These are phyloP conservation scores for Dasysyrphus tricinctus DNA, from an alignment of 2,888 invertebrate genomes.

Conservation along the genomic window DNA sequence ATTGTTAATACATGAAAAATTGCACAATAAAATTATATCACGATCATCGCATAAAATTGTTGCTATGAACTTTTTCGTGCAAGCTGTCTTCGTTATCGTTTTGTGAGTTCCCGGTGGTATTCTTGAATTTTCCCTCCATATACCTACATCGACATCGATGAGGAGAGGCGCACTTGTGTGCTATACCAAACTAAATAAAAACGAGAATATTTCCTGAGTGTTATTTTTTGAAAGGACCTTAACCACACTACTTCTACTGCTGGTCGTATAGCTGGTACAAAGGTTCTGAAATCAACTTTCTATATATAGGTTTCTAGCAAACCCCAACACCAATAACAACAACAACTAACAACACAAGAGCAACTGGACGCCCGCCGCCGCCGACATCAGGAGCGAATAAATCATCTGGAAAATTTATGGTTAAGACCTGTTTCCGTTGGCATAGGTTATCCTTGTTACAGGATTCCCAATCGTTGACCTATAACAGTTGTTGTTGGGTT, in stretches of 20 bases:
- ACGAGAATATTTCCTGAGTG: conserved; percentile 18
- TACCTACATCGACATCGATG: conserved; percentile 1
- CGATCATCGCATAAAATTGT: conserved; percentile 71
- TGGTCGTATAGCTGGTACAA: no score
- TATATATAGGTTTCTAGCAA: neutral
- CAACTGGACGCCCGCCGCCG: conserved; percentile 41
- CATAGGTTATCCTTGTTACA: conserved; percentile 68
- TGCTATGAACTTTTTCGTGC: conserved; percentile 58
- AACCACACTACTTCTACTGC: conserved; percentile 1
- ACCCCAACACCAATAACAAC: neutral
- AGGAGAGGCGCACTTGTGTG: conserved; percentile 12
- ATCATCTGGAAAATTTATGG: conserved; percentile 73
- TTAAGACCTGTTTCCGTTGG: conserved; percentile 67
- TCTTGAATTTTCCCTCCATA: conserved; percentile 40
- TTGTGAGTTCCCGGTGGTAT: conserved; percentile 18
- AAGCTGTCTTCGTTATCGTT: conserved; percentile 36
- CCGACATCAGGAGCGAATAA: conserved; percentile 55
- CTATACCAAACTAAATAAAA: conserved; percentile 38
- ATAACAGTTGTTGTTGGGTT: conserved; percentile 62
- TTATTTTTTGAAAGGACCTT: conserved; percentile 37
- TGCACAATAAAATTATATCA: conserved; percentile 70
- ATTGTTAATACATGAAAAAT: conserved; percentile 70
- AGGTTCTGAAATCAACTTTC: neutral
- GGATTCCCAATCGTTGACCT: conserved; percentile 71
- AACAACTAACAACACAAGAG: conserved; percentile 9